phyloP scores from a whole-genome alignment of 1,140 invertebrate species.

The Drosophila ambigua region DNA sequence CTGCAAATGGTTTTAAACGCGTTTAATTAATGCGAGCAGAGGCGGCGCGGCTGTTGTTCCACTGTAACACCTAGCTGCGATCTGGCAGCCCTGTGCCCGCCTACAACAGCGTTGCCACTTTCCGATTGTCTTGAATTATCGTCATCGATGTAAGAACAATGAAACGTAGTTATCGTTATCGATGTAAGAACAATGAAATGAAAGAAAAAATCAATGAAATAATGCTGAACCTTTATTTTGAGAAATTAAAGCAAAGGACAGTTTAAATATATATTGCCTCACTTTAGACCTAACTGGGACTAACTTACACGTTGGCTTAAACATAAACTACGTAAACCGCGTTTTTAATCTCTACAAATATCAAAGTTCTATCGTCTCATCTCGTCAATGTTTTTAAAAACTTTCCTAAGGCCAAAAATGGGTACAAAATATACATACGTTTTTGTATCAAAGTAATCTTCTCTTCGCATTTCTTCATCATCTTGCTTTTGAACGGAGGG shows the following conservation, averaged over 20 bases:
- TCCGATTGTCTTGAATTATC: too few relatives aligned
- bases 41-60: slow-evolving; percentile 26
- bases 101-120: not conserved
- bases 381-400: slow-evolving; percentile 54
- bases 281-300: slow-evolving; percentile 34
- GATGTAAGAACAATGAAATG: too few relatives aligned
- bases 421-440: slow-evolving; percentile 40
- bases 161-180: too few relatives aligned
- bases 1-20: slow-evolving; percentile 67
- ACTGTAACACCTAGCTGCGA: not conserved
- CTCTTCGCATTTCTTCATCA: slow-evolving; percentile 1
- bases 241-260: slow-evolving; percentile 54
- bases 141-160: too few relatives aligned
- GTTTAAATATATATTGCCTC: slow-evolving; percentile 59
- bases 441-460: slow-evolving; percentile 48
- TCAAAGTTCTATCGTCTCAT: not conserved
- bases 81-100: slow-evolving; percentile 22
- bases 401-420: slow-evolving; percentile 51
- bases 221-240: slow-evolving; percentile 45
- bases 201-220: too few relatives aligned
- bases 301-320: slow-evolving; percentile 41
- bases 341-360: slow-evolving; percentile 21
- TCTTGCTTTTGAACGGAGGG: slow-evolving; percentile 59
- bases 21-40: slow-evolving; percentile 68
- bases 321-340: slow-evolving; percentile 49